Evolutionary conservation across 2,888 invertebrate genomes (phyloP), one percentile per base, ranked within the genome.

Genomic region (Drosophila birchii): DNA sequence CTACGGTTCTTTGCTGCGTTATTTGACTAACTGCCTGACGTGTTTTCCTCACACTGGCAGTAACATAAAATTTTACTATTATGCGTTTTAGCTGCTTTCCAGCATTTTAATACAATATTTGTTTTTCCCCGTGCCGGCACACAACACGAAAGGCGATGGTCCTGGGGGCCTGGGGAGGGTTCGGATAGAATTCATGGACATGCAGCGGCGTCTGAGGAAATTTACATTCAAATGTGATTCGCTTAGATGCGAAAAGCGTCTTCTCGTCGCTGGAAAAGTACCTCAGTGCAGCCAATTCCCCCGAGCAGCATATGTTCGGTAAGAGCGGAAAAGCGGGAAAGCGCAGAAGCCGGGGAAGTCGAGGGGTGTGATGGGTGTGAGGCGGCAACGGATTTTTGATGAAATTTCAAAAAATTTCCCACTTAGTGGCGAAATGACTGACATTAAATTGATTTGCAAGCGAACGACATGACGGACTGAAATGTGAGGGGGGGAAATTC

Each of bases 51-150:
- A 82, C 79, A 78, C 81, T 83, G 82, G 86, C 78, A 87, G 89
- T 91, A 91, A 88, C 91, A 90, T 91, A 91, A 91, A 91, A 91
- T 91, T 91, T 91, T 90, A 91, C 88, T 90, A 86, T 91, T 89
- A 91, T 91, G 91, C 88, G 88, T 85, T 90, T 90, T 88, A 90
- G 88, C 88, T 89, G 89, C 88, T 89, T 85, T 90, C 87, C 80
- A 91, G 90, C 90, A 91, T 90, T 91, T 91, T 90, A 90, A 91
- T 90, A 90, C 85, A 88, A 89, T 81, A 86, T 86, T 86, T 88
- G 84, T 78, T 86, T 86, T 81, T 74, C 66, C 77, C 69, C 78
- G 67, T 71, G 73, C 74, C 71, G 44, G 74, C 69, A 67, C 63
- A 71, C 59, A 82, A 82, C 36, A 23, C 76, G 76, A 78, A 78